Evolutionary conservation across 2,888 invertebrate genomes (phyloP).

Genomic region (Epiblema foenella): DNA sequence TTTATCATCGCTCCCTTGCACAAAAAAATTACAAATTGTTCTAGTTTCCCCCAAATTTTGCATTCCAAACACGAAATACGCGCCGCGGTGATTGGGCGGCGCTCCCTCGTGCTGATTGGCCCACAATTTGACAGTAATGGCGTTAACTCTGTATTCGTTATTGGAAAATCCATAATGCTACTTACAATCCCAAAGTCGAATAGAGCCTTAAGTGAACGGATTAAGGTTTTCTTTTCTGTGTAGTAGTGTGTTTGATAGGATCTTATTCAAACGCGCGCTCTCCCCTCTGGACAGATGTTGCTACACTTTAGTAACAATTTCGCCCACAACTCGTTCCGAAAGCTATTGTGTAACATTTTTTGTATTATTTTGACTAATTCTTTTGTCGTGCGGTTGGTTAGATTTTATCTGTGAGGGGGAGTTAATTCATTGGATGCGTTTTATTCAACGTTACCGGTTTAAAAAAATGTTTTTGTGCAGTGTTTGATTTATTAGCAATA

Average conservation of each 20-base stretch:
- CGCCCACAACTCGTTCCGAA: slow-evolving; percentile 78
- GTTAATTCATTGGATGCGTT: slow-evolving; percentile 71
- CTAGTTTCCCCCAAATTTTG: slow-evolving; percentile 77
- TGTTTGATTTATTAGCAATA: slow-evolving; percentile 58
- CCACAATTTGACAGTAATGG: slow-evolving; percentile 83
- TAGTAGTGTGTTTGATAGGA: slow-evolving; percentile 9
- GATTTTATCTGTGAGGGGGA: slow-evolving; percentile 74
- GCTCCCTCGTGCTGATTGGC: slow-evolving; percentile 75
- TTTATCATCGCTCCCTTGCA: slow-evolving; percentile 57
- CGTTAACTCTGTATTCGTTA: slow-evolving; percentile 68
- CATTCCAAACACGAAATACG: slow-evolving; percentile 75
- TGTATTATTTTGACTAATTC: slow-evolving; percentile 82
- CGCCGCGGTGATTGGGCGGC: slow-evolving; percentile 71
- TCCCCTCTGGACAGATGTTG: slow-evolving; percentile 83
- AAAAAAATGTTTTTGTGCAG: slow-evolving; percentile 55
- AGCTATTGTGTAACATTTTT: slow-evolving; percentile 78
- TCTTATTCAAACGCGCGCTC: slow-evolving; percentile 43
- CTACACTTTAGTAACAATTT: slow-evolving; percentile 84
- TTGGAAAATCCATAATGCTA: slow-evolving; percentile 49
- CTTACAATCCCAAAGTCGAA: slow-evolving; percentile 25
- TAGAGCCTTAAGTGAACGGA: not conserved
- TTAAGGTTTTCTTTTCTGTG: slow-evolving; percentile 46
- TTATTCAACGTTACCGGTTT: slow-evolving; percentile 74
- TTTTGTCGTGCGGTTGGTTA: slow-evolving; percentile 83
- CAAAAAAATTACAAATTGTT: slow-evolving; percentile 76